Evolutionary conservation across 2,888 invertebrate species (phyloP).

Genomic region (Caenorhabditis sp.): DNA sequence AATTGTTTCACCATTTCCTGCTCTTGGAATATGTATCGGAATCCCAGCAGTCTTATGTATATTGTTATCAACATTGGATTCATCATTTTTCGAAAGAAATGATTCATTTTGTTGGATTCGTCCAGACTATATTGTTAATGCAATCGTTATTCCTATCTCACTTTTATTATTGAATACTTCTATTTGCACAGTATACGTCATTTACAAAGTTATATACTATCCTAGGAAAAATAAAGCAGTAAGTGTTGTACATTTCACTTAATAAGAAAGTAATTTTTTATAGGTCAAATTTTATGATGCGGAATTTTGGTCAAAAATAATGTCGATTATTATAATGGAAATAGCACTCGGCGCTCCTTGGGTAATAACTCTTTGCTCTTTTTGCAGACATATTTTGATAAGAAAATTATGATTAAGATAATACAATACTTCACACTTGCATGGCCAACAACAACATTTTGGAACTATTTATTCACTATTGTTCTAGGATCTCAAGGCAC

Average conservation of each 20-base stretch:
- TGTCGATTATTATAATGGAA: constrained; percentile 52
- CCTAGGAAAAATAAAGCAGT: too few species aligned
- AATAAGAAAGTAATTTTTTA: constrained; percentile 9
- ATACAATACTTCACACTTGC: constrained; percentile 53
- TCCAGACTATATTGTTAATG: constrained; percentile 50
- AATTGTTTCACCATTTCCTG: constrained; percentile 26
- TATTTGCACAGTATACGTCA: constrained; percentile 50
- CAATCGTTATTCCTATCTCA: constrained; percentile 54
- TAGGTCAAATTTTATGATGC: constrained; percentile 19
- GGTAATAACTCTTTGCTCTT: constrained; percentile 35
- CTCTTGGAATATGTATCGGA: constrained; percentile 26
- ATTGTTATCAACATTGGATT: constrained; percentile 6
- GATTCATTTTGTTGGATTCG: constrained; percentile 62
- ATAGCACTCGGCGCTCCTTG: constrained; percentile 59
- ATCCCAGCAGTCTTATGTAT: constrained; percentile 12
- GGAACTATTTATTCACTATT: constrained; percentile 56
- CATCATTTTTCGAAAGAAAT: constrained; percentile 51
- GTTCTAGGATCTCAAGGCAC: constrained; percentile 46
- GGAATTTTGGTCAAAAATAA: constrained; percentile 42
- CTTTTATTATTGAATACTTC: constrained; percentile 53
- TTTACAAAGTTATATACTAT: too few species aligned
- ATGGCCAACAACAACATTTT: constrained; percentile 26
- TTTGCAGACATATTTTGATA: neutral
- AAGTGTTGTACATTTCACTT: too few species aligned
- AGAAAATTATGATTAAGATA: constrained; percentile 26